A percentile compares a stretch with the other conserved stretches of the same genome.
phyloP scores from a whole-genome alignment of 1,140 invertebrate genomes.

The Tribolium castaneum region DNA sequence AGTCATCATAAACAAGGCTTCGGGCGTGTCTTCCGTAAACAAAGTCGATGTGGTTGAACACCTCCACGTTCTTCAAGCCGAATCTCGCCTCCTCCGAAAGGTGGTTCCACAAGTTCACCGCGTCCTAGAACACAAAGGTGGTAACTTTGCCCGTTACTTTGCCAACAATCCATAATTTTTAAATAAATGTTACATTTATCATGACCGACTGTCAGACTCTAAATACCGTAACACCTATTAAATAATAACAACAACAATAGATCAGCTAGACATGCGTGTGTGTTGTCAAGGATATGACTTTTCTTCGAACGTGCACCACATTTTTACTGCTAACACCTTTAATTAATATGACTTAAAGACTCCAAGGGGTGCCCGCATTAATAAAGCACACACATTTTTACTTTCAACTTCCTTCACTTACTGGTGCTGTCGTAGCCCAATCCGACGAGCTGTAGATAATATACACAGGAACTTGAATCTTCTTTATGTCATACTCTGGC shows the following conservation, averaged over 20 bases:
- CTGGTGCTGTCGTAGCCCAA: conserved; percentile 57
- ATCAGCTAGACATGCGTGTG: neutral
- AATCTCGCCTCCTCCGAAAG: conserved; percentile 50
- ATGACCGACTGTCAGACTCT: neutral
- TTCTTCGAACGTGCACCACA: neutral
- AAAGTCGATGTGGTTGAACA: conserved; percentile 60
- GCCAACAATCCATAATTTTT: neutral
- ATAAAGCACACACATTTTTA: no score
- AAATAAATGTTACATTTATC: neutral
- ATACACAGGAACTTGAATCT: conserved; percentile 58
- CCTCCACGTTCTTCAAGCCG: conserved; percentile 53
- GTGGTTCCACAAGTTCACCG: conserved; percentile 53
- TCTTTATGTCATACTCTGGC: conserved; percentile 56
- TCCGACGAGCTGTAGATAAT: conserved; percentile 57
- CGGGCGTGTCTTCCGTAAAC: conserved; percentile 54
- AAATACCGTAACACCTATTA: neutral
- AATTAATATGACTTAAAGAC: neutral
- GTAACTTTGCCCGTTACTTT: neutral
- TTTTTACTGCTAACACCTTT: neutral
- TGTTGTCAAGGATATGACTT: neutral
- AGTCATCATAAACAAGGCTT: conserved; percentile 55
- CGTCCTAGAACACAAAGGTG: conserved; percentile 54
- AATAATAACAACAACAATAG: neutral
- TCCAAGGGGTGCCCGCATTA: no score
- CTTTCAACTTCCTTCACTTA: no score